Evolutionary conservation across 2,113 vertebrate genomes (phyloP).

Genomic region (Crotophaga sulcirostris): DNA sequence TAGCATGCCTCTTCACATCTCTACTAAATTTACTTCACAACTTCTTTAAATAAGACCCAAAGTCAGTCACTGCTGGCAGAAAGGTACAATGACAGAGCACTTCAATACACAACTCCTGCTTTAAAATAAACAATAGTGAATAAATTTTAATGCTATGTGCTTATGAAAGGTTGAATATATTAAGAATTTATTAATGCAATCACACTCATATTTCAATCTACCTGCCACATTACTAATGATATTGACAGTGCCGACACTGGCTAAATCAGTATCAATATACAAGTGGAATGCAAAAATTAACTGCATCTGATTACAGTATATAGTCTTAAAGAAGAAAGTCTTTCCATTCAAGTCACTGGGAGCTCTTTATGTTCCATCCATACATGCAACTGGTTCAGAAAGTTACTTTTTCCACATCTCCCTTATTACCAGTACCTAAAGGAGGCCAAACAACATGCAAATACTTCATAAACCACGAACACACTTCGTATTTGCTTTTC

Average conservation of each 20-base stretch:
- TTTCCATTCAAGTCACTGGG: not conserved
- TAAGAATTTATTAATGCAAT: constrained; percentile 69
- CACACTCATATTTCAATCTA: constrained; percentile 62
- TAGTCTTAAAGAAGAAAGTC: constrained; percentile 21
- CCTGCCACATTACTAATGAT: constrained; percentile 63
- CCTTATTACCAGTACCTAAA: not conserved
- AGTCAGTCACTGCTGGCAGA: not conserved
- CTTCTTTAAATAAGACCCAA: not conserved
- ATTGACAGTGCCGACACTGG: constrained; percentile 65
- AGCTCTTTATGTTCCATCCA: not conserved
- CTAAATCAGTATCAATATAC: constrained; percentile 64
- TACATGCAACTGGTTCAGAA: not conserved
- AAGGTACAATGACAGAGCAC: not conserved
- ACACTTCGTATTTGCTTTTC: not conserved
- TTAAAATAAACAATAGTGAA: constrained; percentile 16
- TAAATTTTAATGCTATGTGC: constrained; percentile 35
- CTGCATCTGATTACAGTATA: constrained; percentile 49
- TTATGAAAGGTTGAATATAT: constrained; percentile 63
- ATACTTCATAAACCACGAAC: not conserved
- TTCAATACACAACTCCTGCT: not conserved
- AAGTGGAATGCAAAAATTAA: constrained; percentile 56
- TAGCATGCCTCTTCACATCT: not conserved
- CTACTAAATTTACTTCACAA: not conserved
- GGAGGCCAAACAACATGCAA: not conserved
- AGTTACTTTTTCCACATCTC: not conserved